Conservation (phyloP, 2,113 vertebrate genomes). For the Cephalopterus ornatus region DNA sequence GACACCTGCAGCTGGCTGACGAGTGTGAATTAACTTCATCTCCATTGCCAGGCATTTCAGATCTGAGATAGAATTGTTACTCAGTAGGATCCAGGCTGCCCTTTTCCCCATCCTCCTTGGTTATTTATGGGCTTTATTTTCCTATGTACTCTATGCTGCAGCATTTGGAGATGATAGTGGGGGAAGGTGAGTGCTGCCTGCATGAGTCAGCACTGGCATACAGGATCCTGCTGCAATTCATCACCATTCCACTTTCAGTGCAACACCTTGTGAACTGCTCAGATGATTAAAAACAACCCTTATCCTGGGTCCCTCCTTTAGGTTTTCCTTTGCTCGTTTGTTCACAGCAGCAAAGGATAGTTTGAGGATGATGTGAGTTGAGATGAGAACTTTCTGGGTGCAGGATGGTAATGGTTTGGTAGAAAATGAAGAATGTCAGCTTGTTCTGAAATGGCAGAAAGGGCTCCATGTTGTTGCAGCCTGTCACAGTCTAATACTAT, state of each 20-base stretch:
- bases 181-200: background rate
- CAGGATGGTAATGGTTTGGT: rapidly evolving
- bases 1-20: background rate
- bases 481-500: background rate
- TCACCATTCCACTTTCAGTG: background rate
- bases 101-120: background rate
- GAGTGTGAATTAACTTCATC: background rate
- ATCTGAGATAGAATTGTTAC: background rate
- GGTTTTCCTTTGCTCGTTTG: background rate
- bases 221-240: background rate
- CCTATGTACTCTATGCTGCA: background rate
- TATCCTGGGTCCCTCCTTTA: background rate
- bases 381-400: background rate
- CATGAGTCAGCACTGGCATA: background rate
- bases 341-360: background rate
- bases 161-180: background rate
- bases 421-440: background rate
- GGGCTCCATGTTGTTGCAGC: background rate
- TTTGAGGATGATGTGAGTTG: background rate
- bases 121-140: background rate
- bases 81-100: background rate
- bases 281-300: background rate
- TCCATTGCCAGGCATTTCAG: background rate
- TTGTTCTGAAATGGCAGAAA: background rate
- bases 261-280: background rate